phyloP scores from a whole-genome alignment of 2,113 vertebrate species.

The Rhinoderma darwinii region DNA sequence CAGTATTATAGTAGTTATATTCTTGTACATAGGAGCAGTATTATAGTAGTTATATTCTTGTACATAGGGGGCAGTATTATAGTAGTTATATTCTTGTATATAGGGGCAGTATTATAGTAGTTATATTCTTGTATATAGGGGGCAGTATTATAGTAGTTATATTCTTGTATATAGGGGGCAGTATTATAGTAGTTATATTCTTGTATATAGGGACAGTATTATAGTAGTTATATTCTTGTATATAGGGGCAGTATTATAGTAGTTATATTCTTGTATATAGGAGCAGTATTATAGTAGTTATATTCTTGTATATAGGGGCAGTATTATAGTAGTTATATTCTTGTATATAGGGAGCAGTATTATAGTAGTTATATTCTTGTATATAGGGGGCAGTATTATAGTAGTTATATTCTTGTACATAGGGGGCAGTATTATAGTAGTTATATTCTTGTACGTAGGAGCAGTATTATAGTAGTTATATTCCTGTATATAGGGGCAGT shows the following conservation, averaged over 20 bases:
- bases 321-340: conserved; percentile 27
- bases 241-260: conserved; percentile 4
- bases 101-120: too few relatives aligned
- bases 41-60: background rate
- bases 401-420: background rate
- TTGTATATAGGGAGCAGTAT: conserved; percentile 8
- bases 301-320: background rate
- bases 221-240: conserved; percentile 21
- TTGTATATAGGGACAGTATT: background rate
- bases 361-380: conserved; percentile 13
- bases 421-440: background rate
- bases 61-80: background rate
- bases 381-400: background rate
- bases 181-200: conserved; percentile 15
- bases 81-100: too few relatives aligned
- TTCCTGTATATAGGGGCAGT: background rate
- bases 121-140: background rate
- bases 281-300: background rate
- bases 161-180: background rate
- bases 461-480: conserved; percentile 19
- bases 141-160: background rate
- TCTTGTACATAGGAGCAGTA: conserved; percentile 7
- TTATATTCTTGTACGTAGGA: background rate
- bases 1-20: conserved; percentile 23
- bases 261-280: background rate